Base-by-base conservation (phyloP, 2,797 vertebrate species). In the Hephaestus fuliginosus region DNA sequence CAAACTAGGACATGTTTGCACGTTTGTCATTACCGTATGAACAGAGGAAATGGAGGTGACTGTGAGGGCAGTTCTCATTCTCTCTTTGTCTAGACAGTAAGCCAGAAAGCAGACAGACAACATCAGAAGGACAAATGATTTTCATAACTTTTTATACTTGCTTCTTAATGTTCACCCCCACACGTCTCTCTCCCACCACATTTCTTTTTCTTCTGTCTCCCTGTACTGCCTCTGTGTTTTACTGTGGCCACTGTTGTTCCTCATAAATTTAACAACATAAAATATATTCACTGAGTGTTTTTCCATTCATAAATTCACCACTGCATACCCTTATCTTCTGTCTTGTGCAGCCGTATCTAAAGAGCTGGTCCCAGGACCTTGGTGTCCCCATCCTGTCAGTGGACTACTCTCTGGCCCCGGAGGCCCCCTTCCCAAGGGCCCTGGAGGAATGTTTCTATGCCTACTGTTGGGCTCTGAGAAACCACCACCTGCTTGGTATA, bases 391-490 rank as follows among this genome's bases (percentile, higher is more conserved):
- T 98, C 86, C 89, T 98, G 71, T 98, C 97, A 6, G 95, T 98
- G 15, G 97, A 98, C 87, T 98, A 98, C 86, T 98, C 97, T 0
- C 92, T 98, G 81, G 97, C 97, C 5, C 97, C 97, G 0, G 97
- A 98, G 84, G 97, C 97, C 1, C 97, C 97, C 2, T 98, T 98
- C 84, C 97, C 97, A 20, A 91, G 97, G 0, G 97, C 97, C 0
- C 91, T 98, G 63, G 97, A 98, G 83, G 97, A 98, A 78, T 98
- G 97, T 83, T 98, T 98, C 92, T 98, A 96, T 0, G 96, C 97
- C 53, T 98, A 98, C 93, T 98, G 97, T 93, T 98, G 97, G 97
- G 97, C 97, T 58, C 68, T 98, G 81, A 96, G 94, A 78, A 94
- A 98, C 92, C 96, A 96, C 76, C 92, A 93, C 71, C 90, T 98